Evolutionary conservation across 37 sponge, comb jelly and placozoan species (phyloP).

Genomic region (Oscarella lobularis): DNA sequence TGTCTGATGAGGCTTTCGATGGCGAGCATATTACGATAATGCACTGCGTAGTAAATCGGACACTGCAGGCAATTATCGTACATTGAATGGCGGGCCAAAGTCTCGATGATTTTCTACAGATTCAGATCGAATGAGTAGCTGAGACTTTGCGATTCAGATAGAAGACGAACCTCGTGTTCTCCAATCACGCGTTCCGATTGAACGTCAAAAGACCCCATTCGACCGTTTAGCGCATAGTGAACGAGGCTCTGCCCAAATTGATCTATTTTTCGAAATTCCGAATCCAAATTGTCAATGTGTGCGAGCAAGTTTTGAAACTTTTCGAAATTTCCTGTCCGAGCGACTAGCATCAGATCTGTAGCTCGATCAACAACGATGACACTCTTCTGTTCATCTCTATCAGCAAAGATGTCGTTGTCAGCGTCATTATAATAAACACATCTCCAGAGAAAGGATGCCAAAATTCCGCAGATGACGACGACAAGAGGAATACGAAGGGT

Average conservation of each 20-base stretch:
- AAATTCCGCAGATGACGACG: too few species aligned
- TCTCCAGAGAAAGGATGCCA: too few species aligned
- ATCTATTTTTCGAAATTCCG: too few species aligned
- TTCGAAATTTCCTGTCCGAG: not conserved
- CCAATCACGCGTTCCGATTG: not conserved
- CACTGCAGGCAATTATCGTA: slow-evolving; percentile 7
- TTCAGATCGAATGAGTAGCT: not conserved
- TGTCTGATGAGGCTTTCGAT: slow-evolving; percentile 9
- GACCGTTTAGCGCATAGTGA: not conserved
- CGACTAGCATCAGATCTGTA: not conserved
- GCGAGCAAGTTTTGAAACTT: not conserved
- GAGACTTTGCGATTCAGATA: not conserved
- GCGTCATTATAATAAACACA: too few species aligned
- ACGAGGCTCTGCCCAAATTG: not conserved
- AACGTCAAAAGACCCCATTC: not conserved
- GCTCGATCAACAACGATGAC: not conserved
- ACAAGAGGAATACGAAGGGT: too few species aligned
- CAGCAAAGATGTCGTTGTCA: too few species aligned
- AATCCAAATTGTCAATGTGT: not conserved
- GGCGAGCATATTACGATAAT: slow-evolving; percentile 23
- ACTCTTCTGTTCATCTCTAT: too few species aligned
- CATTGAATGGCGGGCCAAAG: not conserved
- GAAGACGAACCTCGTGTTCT: not conserved
- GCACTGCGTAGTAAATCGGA: slow-evolving; percentile 38
- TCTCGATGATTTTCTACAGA: not conserved